Conservation (phyloP, 1,140 invertebrate genomes). For the Mylabris phalerata region DNA sequence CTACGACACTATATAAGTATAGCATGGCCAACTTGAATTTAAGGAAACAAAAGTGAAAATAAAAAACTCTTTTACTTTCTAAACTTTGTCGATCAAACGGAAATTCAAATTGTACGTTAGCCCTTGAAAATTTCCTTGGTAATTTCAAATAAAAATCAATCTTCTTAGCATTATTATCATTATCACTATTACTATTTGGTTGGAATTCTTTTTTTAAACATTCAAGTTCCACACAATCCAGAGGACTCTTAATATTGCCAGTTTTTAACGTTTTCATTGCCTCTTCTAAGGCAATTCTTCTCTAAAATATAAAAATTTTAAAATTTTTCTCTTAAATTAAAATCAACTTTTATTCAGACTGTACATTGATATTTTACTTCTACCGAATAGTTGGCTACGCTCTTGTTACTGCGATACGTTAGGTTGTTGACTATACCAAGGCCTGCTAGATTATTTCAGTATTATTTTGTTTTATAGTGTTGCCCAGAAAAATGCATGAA, state of each 20-base stretch:
- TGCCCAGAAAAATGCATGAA: no score
- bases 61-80: no score
- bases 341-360: slow-evolving; percentile 3
- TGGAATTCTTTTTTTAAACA: slow-evolving; percentile 73
- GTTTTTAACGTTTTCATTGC: slow-evolving; percentile 45
- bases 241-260: slow-evolving; percentile 45
- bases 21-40: no score
- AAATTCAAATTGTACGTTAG: slow-evolving; percentile 57
- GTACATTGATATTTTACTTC: no score
- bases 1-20: no score
- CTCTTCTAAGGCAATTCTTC: slow-evolving; percentile 57
- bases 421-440: no score
- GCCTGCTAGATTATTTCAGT: no score
- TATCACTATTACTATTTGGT: slow-evolving; percentile 33
- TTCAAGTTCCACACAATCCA: slow-evolving; percentile 93
- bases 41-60: no score
- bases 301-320: slow-evolving; percentile 34
- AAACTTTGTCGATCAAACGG: slow-evolving; percentile 48
- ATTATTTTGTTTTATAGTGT: no score
- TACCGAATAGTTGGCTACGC: no score
- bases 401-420: no score
- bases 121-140: slow-evolving; percentile 56
- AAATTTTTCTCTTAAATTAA: slow-evolving; percentile 34
- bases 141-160: slow-evolving; percentile 51
- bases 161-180: slow-evolving; percentile 8